Base-by-base conservation (phyloP, 2,888 invertebrate genomes). In the Fissipunctia ypsillon region DNA sequence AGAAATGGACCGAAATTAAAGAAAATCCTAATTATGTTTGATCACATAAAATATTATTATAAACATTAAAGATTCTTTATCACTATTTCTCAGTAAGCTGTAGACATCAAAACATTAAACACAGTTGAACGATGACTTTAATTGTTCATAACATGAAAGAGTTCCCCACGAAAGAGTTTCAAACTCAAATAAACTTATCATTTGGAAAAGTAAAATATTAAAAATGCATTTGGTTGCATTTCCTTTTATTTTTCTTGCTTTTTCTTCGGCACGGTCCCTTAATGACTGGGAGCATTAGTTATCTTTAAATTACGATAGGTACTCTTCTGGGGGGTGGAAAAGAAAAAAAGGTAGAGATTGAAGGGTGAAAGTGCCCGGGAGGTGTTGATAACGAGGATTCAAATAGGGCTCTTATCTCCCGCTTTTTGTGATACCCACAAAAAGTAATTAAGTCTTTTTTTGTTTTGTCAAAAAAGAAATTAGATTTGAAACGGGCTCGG, bases 291-390 rank as follows among this genome's bases (percentile, higher is more conserved):
- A 80, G 91, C 96, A 96, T 96, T 96, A 95, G 94, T 95, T 95
- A 96, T 96, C 96, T 95, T 91, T 90, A 94, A 94, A 95, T 95
- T 93, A 93, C 93, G 94, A 94, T 95, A 95, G 94, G 93, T 93
- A 91, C 83, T 80, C 89, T 66, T 69, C 91, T 90, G 89, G 88
- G 87, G 88, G 91, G 89, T 88, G 86, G 89, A 82, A 87, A 89
- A 88, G 88, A 86, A 88, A 88, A 91, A 88, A 92, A 91, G 91
- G 87, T 84, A 81, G 83, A 89, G 88, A 91, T 92, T 91, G 93
- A 94, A 94, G 94, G 94, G 94, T 91, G 93, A 90, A 91, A 91
- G 91, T 89, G 90, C 90, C 88, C 89, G 91, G 91, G 92, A 90
- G 90, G 91, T 91, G 90, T 88, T 95, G 95, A 95, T 95, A 95